Conservation (phyloP, 53 echinoderm and acorn worm genomes). For the Echinarachnius parma region DNA sequence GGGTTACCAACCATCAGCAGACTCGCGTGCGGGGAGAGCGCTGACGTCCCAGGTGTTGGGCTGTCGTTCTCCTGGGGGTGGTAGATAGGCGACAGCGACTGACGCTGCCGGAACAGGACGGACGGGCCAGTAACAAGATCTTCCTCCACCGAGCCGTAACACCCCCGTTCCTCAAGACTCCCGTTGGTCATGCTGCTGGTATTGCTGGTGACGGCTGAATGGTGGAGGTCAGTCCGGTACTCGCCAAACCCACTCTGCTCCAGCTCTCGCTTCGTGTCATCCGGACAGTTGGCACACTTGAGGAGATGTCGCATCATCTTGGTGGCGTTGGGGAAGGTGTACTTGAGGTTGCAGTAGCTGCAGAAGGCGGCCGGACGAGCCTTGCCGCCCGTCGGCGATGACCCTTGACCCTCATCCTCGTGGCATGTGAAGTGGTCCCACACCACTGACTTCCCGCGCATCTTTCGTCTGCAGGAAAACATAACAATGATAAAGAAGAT, state of each 20-base stretch:
- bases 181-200: slow-evolving; percentile 3
- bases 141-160: slow-evolving; percentile 26
- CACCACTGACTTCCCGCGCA: slow-evolving; percentile 37
- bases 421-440: slow-evolving; percentile 42
- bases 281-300: slow-evolving; percentile 21
- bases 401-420: slow-evolving; percentile 19
- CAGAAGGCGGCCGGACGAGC: slow-evolving; percentile 36
- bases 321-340: slow-evolving; percentile 40
- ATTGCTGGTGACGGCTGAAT: not conserved
- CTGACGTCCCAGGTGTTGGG: slow-evolving; percentile 28
- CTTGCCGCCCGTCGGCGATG: slow-evolving; percentile 34
- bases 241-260: slow-evolving; percentile 43
- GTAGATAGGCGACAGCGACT: not conserved
- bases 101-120: slow-evolving; percentile 1
- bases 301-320: slow-evolving; percentile 44
- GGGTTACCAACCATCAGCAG: slow-evolving; percentile 6
- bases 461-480: slow-evolving; percentile 2
- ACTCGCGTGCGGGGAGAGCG: slow-evolving; percentile 12
- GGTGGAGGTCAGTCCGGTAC: slow-evolving; percentile 22
- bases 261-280: slow-evolving; percentile 32
- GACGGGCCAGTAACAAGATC: not conserved
- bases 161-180: not conserved
- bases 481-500: no score
- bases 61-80: slow-evolving; percentile 24
- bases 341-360: slow-evolving; percentile 46